phyloP scores from a whole-genome alignment of 2,888 invertebrate species.

The Chloroclysta siterata region DNA sequence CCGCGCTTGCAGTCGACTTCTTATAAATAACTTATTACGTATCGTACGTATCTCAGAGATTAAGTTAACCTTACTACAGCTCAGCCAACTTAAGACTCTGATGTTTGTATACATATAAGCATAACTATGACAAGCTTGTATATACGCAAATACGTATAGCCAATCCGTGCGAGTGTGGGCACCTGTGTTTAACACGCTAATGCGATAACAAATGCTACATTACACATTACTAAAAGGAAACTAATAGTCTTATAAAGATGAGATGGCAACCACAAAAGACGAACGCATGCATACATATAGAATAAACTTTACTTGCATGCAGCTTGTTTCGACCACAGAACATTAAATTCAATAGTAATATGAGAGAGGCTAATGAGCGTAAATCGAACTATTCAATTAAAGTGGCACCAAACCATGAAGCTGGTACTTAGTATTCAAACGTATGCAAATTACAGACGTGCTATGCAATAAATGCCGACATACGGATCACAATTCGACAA shows the following conservation, averaged over 20 bases:
- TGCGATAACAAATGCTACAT: no score
- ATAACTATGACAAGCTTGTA: background rate
- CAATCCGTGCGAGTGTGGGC: no score
- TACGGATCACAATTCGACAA: slow-evolving; percentile 83
- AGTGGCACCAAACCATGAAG: slow-evolving; percentile 78
- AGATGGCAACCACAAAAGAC: no score
- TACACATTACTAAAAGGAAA: no score
- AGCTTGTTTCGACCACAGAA: slow-evolving; percentile 9
- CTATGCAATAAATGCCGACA: slow-evolving; percentile 84
- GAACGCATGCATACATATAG: no score
- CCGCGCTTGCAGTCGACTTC: slow-evolving; percentile 53
- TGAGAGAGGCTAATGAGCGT: slow-evolving; percentile 49
- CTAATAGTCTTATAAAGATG: no score
- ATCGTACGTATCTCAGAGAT: slow-evolving; percentile 40
- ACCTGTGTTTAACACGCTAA: no score
- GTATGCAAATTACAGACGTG: slow-evolving; percentile 84
- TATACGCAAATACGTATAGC: no score
- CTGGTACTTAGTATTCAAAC: slow-evolving; percentile 83
- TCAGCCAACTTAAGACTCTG: slow-evolving; percentile 30
- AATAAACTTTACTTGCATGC: no score
- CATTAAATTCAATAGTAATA: slow-evolving; percentile 31
- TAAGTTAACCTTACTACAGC: slow-evolving; percentile 42
- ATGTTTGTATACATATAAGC: slow-evolving; percentile 14
- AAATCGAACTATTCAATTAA: slow-evolving; percentile 83
- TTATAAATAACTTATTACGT: slow-evolving; percentile 73